These are phyloP conservation scores for Zaprionus tsacasi DNA, from an alignment of 1,140 invertebrate genomes.

Conservation along the genomic window DNA sequence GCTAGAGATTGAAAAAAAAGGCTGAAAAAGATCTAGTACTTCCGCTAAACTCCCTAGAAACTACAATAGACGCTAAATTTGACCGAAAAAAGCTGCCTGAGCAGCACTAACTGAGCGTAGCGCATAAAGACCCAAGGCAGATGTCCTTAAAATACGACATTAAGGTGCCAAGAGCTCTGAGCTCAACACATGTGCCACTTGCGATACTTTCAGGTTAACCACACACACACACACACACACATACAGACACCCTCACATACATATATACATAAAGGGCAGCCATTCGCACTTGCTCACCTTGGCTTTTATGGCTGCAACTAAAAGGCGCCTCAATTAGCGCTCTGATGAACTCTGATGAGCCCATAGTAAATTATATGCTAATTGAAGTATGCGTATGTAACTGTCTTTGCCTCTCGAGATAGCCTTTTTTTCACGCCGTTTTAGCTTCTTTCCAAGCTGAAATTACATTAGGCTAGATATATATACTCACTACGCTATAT, in stretches of 20 bases:
- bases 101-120: not conserved
- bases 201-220: slow-evolving; percentile 2
- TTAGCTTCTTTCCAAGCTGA: not conserved
- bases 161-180: slow-evolving; percentile 33
- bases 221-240: slow-evolving; percentile 11
- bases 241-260: slow-evolving; percentile 6
- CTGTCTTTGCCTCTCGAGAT: not conserved
- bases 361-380: slow-evolving; percentile 77
- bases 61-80: too few relatives aligned
- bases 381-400: slow-evolving; percentile 67
- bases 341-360: slow-evolving; percentile 77
- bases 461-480: slow-evolving; percentile 30
- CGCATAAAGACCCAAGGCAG: slow-evolving; percentile 2
- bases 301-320: slow-evolving; percentile 72
- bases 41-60: too few relatives aligned
- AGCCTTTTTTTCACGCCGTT: not conserved
- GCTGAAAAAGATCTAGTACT: too few relatives aligned
- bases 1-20: too few relatives aligned
- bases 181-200: slow-evolving; percentile 54
- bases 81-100: too few relatives aligned
- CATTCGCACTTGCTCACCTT: slow-evolving; percentile 8
- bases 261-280: not conserved
- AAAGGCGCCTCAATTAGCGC: slow-evolving; percentile 76
- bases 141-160: slow-evolving; percentile 18
- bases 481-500: not conserved